Conservation (phyloP, 92 coral and sea anemone species). For the Porites rus region DNA sequence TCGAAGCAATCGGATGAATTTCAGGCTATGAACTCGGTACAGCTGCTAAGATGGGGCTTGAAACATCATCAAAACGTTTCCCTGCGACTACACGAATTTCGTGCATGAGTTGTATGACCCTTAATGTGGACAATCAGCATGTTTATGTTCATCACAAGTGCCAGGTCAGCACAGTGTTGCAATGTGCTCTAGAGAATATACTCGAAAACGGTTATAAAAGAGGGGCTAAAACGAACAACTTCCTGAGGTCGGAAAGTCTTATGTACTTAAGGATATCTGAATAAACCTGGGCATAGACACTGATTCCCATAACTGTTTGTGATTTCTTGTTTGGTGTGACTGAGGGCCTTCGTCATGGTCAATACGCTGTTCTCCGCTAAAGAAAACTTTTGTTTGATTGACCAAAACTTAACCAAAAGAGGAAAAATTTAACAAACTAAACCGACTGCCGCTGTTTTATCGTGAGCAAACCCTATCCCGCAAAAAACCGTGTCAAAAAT, state of each 20-base stretch:
- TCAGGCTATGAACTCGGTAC: constrained; percentile 50
- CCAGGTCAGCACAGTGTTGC: constrained; percentile 26
- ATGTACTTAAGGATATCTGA: neutral
- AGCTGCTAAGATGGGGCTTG: constrained; percentile 34
- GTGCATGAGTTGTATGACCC: constrained; percentile 63
- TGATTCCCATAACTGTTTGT: neutral
- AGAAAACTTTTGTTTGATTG: neutral
- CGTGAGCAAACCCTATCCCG: neutral
- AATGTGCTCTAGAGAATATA: constrained; percentile 19
- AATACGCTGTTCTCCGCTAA: neutral
- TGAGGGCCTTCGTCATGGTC: constrained; percentile 1
- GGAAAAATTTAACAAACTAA: constrained; percentile 6
- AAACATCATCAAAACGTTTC: constrained; percentile 28
- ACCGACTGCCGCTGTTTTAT: neutral
- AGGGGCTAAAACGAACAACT: constrained; percentile 50
- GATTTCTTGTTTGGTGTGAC: neutral
- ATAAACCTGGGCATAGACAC: neutral
- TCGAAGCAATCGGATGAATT: too few species aligned
- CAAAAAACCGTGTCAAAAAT: too few species aligned
- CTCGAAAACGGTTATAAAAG: constrained; percentile 17
- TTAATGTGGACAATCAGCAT: constrained; percentile 41
- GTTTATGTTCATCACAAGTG: constrained; percentile 37
- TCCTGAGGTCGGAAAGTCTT: neutral
- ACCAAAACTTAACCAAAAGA: constrained; percentile 1
- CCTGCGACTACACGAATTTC: constrained; percentile 24